Base-by-base conservation (phyloP, 1,140 invertebrate genomes). In the Drosophila punjabiensis region DNA sequence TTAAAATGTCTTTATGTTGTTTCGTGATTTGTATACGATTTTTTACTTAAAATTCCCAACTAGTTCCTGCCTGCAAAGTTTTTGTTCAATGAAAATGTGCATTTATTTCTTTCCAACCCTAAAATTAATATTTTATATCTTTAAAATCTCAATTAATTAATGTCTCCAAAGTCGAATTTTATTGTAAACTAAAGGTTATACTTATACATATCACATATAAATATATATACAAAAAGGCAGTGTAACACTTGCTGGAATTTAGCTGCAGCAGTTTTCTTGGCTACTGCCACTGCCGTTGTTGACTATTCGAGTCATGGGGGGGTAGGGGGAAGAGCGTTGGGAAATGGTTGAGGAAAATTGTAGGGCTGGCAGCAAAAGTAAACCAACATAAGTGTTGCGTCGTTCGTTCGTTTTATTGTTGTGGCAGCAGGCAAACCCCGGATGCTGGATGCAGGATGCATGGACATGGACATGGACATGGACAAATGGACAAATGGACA, bases 321-420 rank as follows among this genome's bases (percentile, higher is more conserved):
- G 43, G 35, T 30, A 43, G 0, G 11, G 5, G 7, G n/a, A 20
- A 61, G 32, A 16, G 37, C 50, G 39, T 5, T 5, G 52, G 24
- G n/a, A 70, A 59, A 32, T 32, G 32, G 35, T 4, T 28, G 16
- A 28, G 55, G 45, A 5, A 4, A 16, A 16, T 16, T 7, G 20
- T 6, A n/a, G 37, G 14, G 28, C 64, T 30, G 32, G 33, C 32
- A 63, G 66, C 37, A 41, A 80, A 80, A 90, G 86, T 89, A 90
- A 90, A 82, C 85, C 85, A 68, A 90, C 85, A 89, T 90, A 90
- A 89, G 85, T 89, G 85, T 90, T 89, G 86, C 85, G 81, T 79
- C 81, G 74, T 89, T 81, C 78, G 69, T 84, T 83, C 79, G 75
- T 82, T 82, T 67, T 89, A 79, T 90, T 87, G 70, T 87, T 76